Evolutionary conservation across 1,140 invertebrate species (phyloP).

Genomic region (Drosophila parabipectinata): DNA sequence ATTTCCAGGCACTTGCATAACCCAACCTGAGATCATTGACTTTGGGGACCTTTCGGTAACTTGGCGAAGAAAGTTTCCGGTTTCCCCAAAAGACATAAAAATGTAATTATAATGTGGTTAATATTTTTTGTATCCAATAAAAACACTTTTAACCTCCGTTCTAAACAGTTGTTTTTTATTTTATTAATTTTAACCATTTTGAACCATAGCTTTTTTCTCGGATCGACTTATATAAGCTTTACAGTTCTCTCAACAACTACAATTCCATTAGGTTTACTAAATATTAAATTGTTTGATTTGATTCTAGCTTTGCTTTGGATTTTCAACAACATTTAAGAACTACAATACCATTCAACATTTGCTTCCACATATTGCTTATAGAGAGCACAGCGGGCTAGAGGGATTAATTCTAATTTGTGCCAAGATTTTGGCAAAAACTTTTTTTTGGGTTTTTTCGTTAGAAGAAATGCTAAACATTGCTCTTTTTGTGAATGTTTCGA

Average conservation of each 20-base stretch:
- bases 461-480: constrained; percentile 68
- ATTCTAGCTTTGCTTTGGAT: constrained; percentile 45
- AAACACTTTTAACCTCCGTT: constrained; percentile 7
- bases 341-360: constrained; percentile 50
- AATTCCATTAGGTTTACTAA: constrained; percentile 53
- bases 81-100: background rate
- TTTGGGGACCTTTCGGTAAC: constrained; percentile 27
- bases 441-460: constrained; percentile 10
- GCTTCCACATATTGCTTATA: constrained; percentile 63
- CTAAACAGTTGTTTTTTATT: constrained; percentile 39
- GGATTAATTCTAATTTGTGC: constrained; percentile 27
- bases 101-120: background rate
- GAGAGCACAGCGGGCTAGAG: constrained; percentile 30
- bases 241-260: constrained; percentile 62
- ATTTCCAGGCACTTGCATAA: constrained; percentile 36
- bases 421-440: constrained; percentile 25
- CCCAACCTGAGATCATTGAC: constrained; percentile 39
- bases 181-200: constrained; percentile 45
- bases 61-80: constrained; percentile 34
- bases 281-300: constrained; percentile 56
- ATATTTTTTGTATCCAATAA: constrained; percentile 3
- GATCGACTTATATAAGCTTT: constrained; percentile 51
- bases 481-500: constrained; percentile 31
- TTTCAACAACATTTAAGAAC: constrained; percentile 66
- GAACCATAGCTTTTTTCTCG: constrained; percentile 9